These are phyloP conservation scores for Lacerta agilis DNA, from an alignment of 2,797 vertebrate genomes.

Conservation along the genomic window DNA sequence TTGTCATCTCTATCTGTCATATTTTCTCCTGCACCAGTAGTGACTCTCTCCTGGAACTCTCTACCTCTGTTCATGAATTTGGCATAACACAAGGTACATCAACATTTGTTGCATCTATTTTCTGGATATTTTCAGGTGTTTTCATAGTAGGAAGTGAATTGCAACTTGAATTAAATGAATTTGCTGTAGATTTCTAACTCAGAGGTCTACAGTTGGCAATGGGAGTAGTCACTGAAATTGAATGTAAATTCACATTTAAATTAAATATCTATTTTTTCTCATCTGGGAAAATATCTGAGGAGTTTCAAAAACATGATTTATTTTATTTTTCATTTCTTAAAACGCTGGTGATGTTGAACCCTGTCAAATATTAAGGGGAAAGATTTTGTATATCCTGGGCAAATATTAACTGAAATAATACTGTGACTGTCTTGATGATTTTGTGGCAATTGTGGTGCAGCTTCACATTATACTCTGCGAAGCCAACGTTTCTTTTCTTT, in stretches of 20 bases:
- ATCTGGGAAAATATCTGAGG: background rate
- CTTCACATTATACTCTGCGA: too few species aligned
- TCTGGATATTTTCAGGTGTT: too few species aligned
- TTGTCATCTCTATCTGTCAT: too few species aligned
- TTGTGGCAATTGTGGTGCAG: too few species aligned
- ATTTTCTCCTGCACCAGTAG: background rate
- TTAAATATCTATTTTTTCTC: background rate
- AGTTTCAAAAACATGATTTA: too few species aligned
- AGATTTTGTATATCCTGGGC: background rate
- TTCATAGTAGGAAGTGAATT: background rate
- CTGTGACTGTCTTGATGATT: background rate
- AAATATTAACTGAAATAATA: background rate
- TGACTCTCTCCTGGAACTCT: background rate
- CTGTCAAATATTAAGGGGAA: too few species aligned
- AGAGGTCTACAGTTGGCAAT: background rate
- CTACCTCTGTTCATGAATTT: background rate
- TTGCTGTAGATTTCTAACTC: background rate
- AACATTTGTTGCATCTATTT: background rate
- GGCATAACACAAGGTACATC: background rate
- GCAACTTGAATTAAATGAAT: background rate
- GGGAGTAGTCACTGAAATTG: too few species aligned
- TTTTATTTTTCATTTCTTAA: background rate
- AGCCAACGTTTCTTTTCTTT: too few species aligned
- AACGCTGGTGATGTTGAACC: too few species aligned
- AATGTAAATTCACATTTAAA: too few species aligned